These are phyloP conservation scores for Danaus melanippus DNA, from an alignment of 1,140 invertebrate species.

Conservation along the genomic window DNA sequence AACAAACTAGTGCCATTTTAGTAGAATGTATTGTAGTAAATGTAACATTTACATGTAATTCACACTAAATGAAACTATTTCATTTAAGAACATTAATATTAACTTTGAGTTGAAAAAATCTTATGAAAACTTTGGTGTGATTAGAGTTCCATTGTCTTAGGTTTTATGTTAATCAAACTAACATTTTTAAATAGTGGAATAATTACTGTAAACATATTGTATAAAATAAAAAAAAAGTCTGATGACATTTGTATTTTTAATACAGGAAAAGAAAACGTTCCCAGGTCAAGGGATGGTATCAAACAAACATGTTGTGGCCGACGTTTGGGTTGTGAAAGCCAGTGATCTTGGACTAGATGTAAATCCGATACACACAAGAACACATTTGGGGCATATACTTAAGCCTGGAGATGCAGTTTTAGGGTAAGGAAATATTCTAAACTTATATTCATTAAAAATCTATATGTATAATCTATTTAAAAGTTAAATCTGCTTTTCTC, in stretches of 20 bases:
- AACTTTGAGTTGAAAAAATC: too few species aligned
- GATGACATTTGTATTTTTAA: slow-evolving; percentile 10
- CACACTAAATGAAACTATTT: too few species aligned
- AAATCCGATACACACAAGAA: slow-evolving; percentile 87
- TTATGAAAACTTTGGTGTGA: too few species aligned
- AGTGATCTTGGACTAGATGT: slow-evolving; percentile 90
- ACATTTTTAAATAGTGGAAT: too few species aligned
- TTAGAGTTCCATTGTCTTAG: too few species aligned
- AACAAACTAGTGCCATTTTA: too few species aligned
- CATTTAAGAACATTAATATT: too few species aligned
- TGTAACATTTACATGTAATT: too few species aligned
- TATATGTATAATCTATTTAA: background rate
- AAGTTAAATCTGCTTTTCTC: too few species aligned
- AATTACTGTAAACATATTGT: background rate
- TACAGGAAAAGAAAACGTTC: slow-evolving; percentile 79
- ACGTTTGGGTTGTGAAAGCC: slow-evolving; percentile 94
- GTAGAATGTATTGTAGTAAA: too few species aligned
- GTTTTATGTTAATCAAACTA: too few species aligned
- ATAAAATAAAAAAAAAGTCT: background rate
- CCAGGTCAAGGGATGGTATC: slow-evolving; percentile 91
- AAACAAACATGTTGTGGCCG: slow-evolving; percentile 90
- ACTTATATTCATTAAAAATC: slow-evolving; percentile 1
- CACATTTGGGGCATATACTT: slow-evolving; percentile 95
- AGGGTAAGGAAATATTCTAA: slow-evolving; percentile 14
- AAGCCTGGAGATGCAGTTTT: slow-evolving; percentile 91